A percentile compares a stretch with the other conserved stretches of the same genome.
These are phyloP conservation scores for Epizoanthus scotinus DNA, from an alignment of 92 coral and sea anemone genomes.

Conservation along the genomic window DNA sequence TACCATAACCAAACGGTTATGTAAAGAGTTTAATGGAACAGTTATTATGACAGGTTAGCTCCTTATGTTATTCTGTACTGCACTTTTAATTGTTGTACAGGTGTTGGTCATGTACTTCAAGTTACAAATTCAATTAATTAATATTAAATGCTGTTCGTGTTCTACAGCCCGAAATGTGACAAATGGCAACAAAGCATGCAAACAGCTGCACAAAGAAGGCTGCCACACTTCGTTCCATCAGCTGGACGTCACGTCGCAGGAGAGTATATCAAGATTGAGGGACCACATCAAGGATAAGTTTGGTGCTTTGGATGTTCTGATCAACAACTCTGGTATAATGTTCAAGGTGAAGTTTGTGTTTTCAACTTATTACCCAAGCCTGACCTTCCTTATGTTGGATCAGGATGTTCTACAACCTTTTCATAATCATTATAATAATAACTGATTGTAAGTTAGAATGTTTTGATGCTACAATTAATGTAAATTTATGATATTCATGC, in stretches of 20 bases:
- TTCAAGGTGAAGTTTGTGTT: constrained; percentile 2
- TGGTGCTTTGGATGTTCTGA: constrained; percentile 34
- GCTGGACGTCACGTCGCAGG: constrained; percentile 31
- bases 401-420: too few relatives aligned
- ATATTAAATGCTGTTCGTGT: not conserved
- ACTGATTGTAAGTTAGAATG: too few relatives aligned
- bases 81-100: too few relatives aligned
- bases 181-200: constrained; percentile 21
- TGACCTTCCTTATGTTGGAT: too few relatives aligned
- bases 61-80: not conserved
- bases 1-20: constrained; percentile 26
- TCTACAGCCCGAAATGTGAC: constrained; percentile 27
- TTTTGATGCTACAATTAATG: too few relatives aligned
- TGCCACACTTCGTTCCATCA: constrained; percentile 24
- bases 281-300: constrained; percentile 19
- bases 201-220: constrained; percentile 13
- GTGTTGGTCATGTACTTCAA: too few relatives aligned
- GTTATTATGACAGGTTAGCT: constrained; percentile 40
- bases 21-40: constrained; percentile 41
- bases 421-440: too few relatives aligned
- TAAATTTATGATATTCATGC: too few relatives aligned
- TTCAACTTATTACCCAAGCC: too few relatives aligned
- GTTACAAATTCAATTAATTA: not conserved
- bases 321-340: constrained; percentile 35
- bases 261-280: constrained; percentile 16